Base-by-base conservation (phyloP, 2,888 invertebrate genomes). In the Sthenelais limicola region DNA sequence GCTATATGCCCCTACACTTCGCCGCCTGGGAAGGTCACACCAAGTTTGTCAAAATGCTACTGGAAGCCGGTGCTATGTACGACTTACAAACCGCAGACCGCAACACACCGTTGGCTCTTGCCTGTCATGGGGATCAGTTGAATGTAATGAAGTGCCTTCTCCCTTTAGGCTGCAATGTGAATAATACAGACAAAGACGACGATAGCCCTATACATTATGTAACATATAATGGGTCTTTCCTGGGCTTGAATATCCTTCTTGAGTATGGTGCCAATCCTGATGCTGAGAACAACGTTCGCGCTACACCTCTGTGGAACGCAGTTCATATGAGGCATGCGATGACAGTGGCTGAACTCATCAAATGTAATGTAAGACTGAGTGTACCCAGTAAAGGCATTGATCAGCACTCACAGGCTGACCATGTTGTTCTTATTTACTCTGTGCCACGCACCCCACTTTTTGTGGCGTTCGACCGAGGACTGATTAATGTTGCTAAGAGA, bases 241-340 rank as follows among this genome's bases (percentile, higher is more conserved):
- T 78, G 43, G 77, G 77, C 15, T 79, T 82, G 3, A 72, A 72
- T 58, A 54, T 76, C 12, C 75, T 85, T 5, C 67, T 85, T n/a
- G 72, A 76, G 35, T 51, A 76, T 67, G 84, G 84, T 18, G 84
- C 84, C 1, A 76, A 83, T 52, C 83, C 85, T 0, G 75, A 83
- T 70, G 68, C 74, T 18, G 35, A 70, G 0, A 85, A 83, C 74
- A 70, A 76, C 1, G 74, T 80, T 0, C 73, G 78, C 5, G 76
- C 80, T 5, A 82, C 84, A 0, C 81, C 83, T 0, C 69, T 85
- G 58, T 85, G 84, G 84, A 85, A 85, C 75, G 84, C 84, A 18
- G 82, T 82, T 0, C 82, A 82, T 47, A 77, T 71, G 52, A 76
- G 74, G 3, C 58, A 77, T 18, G 75, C 77, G 26, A 76, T 78